Conservation (phyloP, 2,797 vertebrate species). For the Argyrosomus regius region DNA sequence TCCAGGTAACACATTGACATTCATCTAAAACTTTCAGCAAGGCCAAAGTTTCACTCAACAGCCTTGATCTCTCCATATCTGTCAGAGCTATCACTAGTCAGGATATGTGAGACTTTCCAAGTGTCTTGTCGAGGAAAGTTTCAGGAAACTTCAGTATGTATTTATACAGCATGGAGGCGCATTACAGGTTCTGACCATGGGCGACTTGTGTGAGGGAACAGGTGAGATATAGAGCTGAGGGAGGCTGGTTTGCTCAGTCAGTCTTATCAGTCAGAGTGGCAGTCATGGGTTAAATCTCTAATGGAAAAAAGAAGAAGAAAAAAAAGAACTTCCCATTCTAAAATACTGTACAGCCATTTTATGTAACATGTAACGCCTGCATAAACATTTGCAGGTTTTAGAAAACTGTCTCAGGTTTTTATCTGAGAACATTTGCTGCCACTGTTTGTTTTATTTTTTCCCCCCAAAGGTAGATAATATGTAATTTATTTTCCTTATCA, state of each 20-base stretch:
- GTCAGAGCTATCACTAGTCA: conserved; percentile 62
- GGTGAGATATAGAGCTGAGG: conserved; percentile 56
- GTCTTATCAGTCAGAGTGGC: conserved; percentile 55
- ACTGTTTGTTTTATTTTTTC: not conserved
- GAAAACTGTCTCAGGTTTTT: not conserved
- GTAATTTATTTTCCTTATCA: conserved; percentile 25
- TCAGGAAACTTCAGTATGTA: conserved; percentile 62
- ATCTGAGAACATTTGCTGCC: not conserved
- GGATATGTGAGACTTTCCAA: conserved; percentile 51
- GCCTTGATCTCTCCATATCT: conserved; percentile 71
- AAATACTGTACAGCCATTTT: conserved; percentile 16
- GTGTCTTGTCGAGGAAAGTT: conserved; percentile 63
- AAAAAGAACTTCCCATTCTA: conserved; percentile 15
- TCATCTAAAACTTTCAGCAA: conserved; percentile 68
- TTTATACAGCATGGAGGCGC: conserved; percentile 73
- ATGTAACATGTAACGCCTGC: conserved; percentile 7
- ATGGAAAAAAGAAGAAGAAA: conserved; percentile 18
- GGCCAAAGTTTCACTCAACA: conserved; percentile 66
- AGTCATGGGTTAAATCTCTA: conserved; percentile 53
- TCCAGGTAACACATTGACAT: conserved; percentile 54
- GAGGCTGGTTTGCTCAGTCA: conserved; percentile 41
- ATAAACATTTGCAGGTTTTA: conserved; percentile 10
- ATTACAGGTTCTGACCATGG: conserved; percentile 69
- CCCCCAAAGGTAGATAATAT: conserved; percentile 12
- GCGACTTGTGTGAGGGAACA: conserved; percentile 51